Evolutionary conservation across 2,888 invertebrate genomes (phyloP), one percentile per base, ranked within the genome.

Genomic region (Cyclophora albipunctata): DNA sequence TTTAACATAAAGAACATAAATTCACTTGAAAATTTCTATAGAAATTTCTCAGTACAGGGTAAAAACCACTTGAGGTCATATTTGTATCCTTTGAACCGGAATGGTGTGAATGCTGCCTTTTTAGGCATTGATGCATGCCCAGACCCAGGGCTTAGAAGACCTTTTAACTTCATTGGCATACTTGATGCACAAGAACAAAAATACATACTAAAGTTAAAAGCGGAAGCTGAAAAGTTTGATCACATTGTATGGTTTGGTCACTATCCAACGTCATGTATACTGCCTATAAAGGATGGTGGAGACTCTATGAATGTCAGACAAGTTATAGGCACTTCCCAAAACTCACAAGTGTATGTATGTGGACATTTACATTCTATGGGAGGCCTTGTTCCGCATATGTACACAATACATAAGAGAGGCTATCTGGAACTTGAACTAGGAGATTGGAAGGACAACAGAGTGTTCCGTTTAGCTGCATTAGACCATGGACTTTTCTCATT

Each of bases 401-500:
- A 97, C 71, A 94, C 96, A 1, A 86, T 94, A 61, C 97, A 97
- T 69, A 92, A 92, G 63, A 91, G 91, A 54, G 97, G 97, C 3
- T 94, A 91, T 71, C 84, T 97, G 53, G 98, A 98, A 81, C 86
- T 97, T 51, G 98, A 98, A 82, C 83, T 97, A 49, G 96, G 94
- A 5, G 98, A 98, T 84, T 98, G 97, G 97, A 97, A 96, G 81
- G 95, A 95, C 67, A 95, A 94, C 71, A 90, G 97, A 85, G 91
- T 94, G 95, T 96, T 91, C 82, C 91, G 97, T 42, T 75, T 97
- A 47, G 91, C 92, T 57, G 96, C 94, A n/a, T 91, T 97, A 60
- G 97, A 98, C 81, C 95, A 97, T 78, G 97, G 96, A 45, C 84
- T 96, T 60, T 93, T 97, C 72, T 95, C 96, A 37, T 97, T 97